These are phyloP conservation scores for Gibbula magus DNA, from an alignment of 2,888 invertebrate species.

Conservation along the genomic window DNA sequence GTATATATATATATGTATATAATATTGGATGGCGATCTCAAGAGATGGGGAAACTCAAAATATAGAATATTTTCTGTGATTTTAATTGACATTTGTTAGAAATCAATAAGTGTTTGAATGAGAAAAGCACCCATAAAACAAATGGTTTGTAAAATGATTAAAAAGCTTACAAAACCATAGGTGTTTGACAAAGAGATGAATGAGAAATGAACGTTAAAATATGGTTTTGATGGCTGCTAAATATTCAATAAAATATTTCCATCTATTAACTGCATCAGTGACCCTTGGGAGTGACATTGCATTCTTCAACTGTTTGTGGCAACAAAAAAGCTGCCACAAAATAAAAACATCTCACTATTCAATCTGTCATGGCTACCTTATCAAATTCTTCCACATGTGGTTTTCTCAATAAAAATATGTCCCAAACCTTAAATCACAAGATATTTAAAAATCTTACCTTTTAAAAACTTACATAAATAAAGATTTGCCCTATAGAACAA, in stretches of 20 bases:
- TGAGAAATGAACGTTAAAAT: neutral
- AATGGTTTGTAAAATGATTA: neutral
- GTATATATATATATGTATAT: neutral
- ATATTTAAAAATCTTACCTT: too few relatives aligned
- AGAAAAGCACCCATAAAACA: conserved; percentile 2
- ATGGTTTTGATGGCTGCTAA: neutral
- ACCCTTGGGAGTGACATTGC: too few relatives aligned
- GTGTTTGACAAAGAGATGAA: neutral
- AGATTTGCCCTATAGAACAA: too few relatives aligned
- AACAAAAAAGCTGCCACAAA: too few relatives aligned
- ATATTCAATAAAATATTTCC: conserved; percentile 2
- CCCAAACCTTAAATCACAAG: too few relatives aligned
- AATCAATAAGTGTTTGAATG: neutral
- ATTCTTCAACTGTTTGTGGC: too few relatives aligned
- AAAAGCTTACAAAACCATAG: neutral
- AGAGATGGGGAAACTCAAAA: conserved; percentile 3
- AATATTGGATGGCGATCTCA: conserved; percentile 1
- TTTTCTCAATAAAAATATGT: too few relatives aligned
- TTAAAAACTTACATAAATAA: too few relatives aligned
- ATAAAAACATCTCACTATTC: too few relatives aligned
- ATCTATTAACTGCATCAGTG: neutral
- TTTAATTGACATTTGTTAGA: neutral
- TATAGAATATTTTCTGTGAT: neutral
- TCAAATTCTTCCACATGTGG: too few relatives aligned
- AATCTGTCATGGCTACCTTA: too few relatives aligned